Percentiles rank a stretch among this genome's conserved stretches.
phyloP scores from a whole-genome alignment of 2,888 invertebrate species.

The Crepidodera aurea region DNA sequence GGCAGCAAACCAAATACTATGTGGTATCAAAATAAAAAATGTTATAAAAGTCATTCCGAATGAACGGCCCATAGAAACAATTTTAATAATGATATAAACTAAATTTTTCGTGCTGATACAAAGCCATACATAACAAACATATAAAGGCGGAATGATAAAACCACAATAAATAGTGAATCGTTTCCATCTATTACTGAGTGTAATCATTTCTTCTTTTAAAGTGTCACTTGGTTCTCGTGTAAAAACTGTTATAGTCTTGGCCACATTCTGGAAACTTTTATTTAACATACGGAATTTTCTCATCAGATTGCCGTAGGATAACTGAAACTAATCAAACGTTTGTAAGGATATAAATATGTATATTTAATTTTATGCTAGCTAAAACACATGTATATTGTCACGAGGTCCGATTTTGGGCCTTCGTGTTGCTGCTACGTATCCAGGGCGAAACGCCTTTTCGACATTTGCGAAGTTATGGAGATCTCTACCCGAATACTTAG shows the following conservation, averaged over 20 bases:
- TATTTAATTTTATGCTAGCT: too few relatives aligned
- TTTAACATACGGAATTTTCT: neutral
- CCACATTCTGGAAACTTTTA: neutral
- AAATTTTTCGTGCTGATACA: too few relatives aligned
- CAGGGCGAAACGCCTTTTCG: too few relatives aligned
- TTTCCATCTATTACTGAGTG: neutral
- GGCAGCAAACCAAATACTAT: too few relatives aligned
- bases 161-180: neutral
- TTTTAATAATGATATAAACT: too few relatives aligned
- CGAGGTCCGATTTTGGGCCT: too few relatives aligned
- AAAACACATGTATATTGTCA: too few relatives aligned
- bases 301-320: neutral
- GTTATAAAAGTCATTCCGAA: neutral
- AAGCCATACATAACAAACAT: neutral
- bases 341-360: too few relatives aligned
- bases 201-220: neutral
- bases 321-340: conserved; percentile 2
- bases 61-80: neutral
- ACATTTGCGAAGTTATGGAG: too few relatives aligned
- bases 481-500: too few relatives aligned
- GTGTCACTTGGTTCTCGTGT: neutral
- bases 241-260: neutral
- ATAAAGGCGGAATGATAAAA: neutral
- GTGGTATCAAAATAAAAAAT: neutral
- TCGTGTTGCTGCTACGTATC: too few relatives aligned